A percentile compares a stretch with the other conserved stretches of the same genome.
Conservation (phyloP, 2,888 invertebrate species). For the Andrena minutula region DNA sequence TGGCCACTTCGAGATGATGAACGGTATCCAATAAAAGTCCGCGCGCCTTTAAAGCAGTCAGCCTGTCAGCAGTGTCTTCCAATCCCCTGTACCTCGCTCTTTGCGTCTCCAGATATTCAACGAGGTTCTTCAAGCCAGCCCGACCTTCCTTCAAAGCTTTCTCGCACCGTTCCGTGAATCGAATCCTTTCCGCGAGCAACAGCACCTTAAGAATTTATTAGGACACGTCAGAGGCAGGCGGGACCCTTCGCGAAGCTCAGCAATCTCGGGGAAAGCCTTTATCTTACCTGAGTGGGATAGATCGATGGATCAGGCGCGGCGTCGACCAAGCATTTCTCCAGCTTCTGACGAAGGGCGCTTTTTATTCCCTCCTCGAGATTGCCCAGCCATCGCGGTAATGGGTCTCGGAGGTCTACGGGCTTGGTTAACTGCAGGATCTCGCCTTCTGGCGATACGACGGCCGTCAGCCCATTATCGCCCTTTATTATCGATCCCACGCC, state of each 20-base stretch:
- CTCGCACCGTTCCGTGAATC: conserved; percentile 82
- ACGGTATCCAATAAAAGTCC: conserved; percentile 97
- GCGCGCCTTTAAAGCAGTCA: conserved; percentile 94
- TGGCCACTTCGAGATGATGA: conserved; percentile 94
- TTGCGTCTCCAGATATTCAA: conserved; percentile 86
- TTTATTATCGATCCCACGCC: conserved; percentile 93
- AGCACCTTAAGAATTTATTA: conserved; percentile 70
- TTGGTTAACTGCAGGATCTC: conserved; percentile 87
- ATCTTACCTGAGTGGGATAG: conserved; percentile 80
- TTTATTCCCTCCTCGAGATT: conserved; percentile 94
- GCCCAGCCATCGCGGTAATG: conserved; percentile 90
- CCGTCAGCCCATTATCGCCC: conserved; percentile 86
- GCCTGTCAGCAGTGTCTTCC: conserved; percentile 86
- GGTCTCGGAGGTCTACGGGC: conserved; percentile 78
- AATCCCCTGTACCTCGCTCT: conserved; percentile 86
- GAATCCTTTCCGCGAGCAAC: conserved; percentile 79
- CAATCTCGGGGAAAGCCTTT: background rate
- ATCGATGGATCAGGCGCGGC: conserved; percentile 75
- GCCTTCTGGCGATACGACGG: conserved; percentile 88
- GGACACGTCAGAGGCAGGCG: background rate
- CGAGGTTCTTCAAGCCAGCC: conserved; percentile 84
- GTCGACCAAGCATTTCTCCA: conserved; percentile 79
- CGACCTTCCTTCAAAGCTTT: conserved; percentile 75
- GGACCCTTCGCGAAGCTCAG: background rate
- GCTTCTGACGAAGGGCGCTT: conserved; percentile 79